Evolutionary conservation across 2,888 invertebrate species (phyloP), one percentile per base, ranked within the genome.

Genomic region (Xestobium rufovillosum): DNA sequence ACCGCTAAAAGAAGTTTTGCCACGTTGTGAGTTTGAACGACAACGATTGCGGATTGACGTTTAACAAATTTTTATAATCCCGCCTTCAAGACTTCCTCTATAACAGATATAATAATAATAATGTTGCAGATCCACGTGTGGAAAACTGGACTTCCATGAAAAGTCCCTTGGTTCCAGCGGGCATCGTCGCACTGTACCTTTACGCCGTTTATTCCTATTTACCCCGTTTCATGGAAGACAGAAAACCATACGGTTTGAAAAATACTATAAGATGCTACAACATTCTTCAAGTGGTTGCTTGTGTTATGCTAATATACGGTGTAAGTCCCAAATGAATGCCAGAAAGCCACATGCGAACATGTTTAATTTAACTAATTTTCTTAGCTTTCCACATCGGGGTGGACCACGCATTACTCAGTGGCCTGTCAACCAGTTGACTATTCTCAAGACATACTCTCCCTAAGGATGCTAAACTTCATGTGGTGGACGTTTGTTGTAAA

Each of bases 181-280:
- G 57, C 23, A 69, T 75, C 26, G 44, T 71, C 11, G 36, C 62
- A 26, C 56, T 69, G 28, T 76, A 75, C 51, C 44, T 75, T 30
- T 51, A 58, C 25, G 66, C 72, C 47, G 65, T 77, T 25, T 59
- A 67, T 27, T 65, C 68, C 14, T 57, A 65, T 43, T 70, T 76
- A 12, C 78, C 78, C 4, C 54, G 59, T 9, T 73, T 73, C 49
- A 92, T 92, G 90, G 70, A 70, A 53, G 63, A 76, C 49, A 71
- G 80, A 34, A 68, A 72, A 43, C 73, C 91, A 0, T 80, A 74
- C 55, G 63, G 78, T 8, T 62, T 90, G 16, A 76, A 76, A 46
- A 68, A 60, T 2, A 57, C 81, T 17, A 78, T 91, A 46, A 72
- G 78, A 40, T 67, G 73, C 50, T 92, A 91, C 67, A 91, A 92